These are phyloP conservation scores for Dromaius novaehollandiae DNA, from an alignment of 2,113 vertebrate genomes.

Conservation along the genomic window DNA sequence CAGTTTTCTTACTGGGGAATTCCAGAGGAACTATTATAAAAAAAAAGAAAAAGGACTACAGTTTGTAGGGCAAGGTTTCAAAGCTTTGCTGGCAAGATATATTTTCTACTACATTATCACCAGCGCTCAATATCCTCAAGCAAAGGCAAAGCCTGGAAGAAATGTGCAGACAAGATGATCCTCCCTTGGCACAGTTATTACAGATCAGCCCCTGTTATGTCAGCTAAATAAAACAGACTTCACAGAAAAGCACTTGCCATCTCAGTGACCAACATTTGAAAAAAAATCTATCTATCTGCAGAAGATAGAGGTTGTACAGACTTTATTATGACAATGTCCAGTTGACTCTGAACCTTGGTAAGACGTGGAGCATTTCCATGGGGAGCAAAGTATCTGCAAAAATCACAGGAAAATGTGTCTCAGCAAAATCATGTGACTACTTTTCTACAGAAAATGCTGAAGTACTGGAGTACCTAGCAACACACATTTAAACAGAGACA, in stretches of 20 bases:
- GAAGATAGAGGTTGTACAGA: background rate
- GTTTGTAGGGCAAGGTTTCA: constrained; percentile 48
- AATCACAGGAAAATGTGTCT: background rate
- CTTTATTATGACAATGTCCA: background rate
- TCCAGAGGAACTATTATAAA: constrained; percentile 47
- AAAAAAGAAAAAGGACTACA: background rate
- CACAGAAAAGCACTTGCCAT: background rate
- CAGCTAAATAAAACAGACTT: constrained; percentile 44
- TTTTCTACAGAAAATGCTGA: background rate
- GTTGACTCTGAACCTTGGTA: background rate
- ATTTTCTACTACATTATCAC: constrained; percentile 45
- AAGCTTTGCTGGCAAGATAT: constrained; percentile 42
- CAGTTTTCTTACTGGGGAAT: constrained; percentile 57
- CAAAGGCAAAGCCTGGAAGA: constrained; percentile 59
- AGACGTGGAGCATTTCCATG: background rate
- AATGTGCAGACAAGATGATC: constrained; percentile 60
- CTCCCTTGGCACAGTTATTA: constrained; percentile 44
- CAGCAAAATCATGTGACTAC: background rate
- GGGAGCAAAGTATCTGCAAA: background rate
- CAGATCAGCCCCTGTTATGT: constrained; percentile 54
- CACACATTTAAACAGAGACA: background rate
- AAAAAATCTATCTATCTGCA: background rate
- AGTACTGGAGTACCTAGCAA: background rate
- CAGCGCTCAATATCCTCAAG: constrained; percentile 53
- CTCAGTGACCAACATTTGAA: background rate